phyloP scores from a whole-genome alignment of 1,140 invertebrate species.

The Drosophila nikananu region DNA sequence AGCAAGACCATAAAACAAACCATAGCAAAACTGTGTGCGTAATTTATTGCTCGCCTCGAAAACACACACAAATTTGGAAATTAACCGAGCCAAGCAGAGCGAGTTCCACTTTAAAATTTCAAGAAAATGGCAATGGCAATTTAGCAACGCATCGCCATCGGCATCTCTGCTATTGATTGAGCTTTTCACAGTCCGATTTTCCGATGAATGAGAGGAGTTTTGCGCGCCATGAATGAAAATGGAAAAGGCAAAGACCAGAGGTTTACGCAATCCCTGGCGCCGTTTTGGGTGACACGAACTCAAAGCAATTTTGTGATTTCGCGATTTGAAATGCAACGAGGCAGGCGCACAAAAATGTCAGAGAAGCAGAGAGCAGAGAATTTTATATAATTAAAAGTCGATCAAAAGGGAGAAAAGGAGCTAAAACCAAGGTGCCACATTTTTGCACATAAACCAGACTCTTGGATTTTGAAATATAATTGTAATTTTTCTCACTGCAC shows the following conservation, averaged over 20 bases:
- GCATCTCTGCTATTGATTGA: slow-evolving; percentile 74
- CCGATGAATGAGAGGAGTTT: slow-evolving; percentile 31
- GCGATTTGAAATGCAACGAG: slow-evolving; percentile 74
- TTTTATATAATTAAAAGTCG: slow-evolving; percentile 45
- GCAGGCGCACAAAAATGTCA: slow-evolving; percentile 68
- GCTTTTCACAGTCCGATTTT: slow-evolving; percentile 71
- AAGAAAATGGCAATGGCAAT: slow-evolving; percentile 64
- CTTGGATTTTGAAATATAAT: slow-evolving; percentile 7
- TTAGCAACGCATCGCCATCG: slow-evolving; percentile 69
- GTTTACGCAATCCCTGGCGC: slow-evolving; percentile 56
- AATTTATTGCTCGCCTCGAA: slow-evolving; percentile 70
- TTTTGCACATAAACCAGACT: neutral
- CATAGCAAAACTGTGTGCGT: slow-evolving; percentile 61
- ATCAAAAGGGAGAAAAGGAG: slow-evolving; percentile 24
- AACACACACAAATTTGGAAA: slow-evolving; percentile 56
- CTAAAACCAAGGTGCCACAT: slow-evolving; percentile 10
- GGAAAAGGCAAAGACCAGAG: slow-evolving; percentile 47
- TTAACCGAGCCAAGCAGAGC: slow-evolving; percentile 26
- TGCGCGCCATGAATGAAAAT: slow-evolving; percentile 38
- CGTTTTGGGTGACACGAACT: slow-evolving; percentile 54
- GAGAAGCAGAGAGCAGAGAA: slow-evolving; percentile 19
- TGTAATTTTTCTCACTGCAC: slow-evolving; percentile 16
- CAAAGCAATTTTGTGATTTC: slow-evolving; percentile 72
- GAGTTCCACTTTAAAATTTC: slow-evolving; percentile 34
- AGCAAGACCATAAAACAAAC: slow-evolving; percentile 16